Evolutionary conservation across 2,797 vertebrate species (phyloP).

Genomic region (Emys orbicularis): DNA sequence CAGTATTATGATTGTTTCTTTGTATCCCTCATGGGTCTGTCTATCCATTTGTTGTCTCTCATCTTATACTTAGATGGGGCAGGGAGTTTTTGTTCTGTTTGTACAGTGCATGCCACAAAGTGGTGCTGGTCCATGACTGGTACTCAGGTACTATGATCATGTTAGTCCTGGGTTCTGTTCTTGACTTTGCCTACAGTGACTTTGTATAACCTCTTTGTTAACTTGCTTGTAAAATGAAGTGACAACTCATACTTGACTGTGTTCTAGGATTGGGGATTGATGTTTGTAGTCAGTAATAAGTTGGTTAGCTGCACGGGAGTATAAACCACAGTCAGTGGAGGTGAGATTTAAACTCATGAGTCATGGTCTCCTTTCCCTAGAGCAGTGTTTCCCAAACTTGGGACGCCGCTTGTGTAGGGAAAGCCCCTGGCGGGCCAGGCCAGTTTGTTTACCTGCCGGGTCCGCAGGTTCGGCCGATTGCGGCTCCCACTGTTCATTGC

Average conservation of each 20-base stretch:
- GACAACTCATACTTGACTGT: not conserved
- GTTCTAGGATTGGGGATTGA: not conserved
- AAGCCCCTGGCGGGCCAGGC: too few relatives aligned
- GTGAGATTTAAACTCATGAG: not conserved
- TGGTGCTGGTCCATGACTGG: not conserved
- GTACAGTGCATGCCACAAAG: not conserved
- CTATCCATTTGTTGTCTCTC: too few relatives aligned
- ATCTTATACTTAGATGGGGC: too few relatives aligned
- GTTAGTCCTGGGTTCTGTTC: not conserved
- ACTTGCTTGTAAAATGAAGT: not conserved
- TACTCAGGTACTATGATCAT: not conserved
- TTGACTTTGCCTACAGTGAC: rapidly evolving
- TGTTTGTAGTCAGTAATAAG: not conserved
- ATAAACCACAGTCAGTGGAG: not conserved
- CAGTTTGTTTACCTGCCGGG: too few relatives aligned
- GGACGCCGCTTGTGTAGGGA: too few relatives aligned
- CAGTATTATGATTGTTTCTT: not conserved
- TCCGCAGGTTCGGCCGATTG: too few relatives aligned
- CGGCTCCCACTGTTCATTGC: too few relatives aligned
- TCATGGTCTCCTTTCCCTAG: not conserved
- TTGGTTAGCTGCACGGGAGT: not conserved
- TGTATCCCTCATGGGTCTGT: not conserved
- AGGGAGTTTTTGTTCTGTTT: not conserved
- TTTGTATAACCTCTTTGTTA: not conserved
- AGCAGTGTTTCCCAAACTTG: too few relatives aligned